phyloP scores from a whole-genome alignment of 2,113 vertebrate species.

The Lampris megalopsis region DNA sequence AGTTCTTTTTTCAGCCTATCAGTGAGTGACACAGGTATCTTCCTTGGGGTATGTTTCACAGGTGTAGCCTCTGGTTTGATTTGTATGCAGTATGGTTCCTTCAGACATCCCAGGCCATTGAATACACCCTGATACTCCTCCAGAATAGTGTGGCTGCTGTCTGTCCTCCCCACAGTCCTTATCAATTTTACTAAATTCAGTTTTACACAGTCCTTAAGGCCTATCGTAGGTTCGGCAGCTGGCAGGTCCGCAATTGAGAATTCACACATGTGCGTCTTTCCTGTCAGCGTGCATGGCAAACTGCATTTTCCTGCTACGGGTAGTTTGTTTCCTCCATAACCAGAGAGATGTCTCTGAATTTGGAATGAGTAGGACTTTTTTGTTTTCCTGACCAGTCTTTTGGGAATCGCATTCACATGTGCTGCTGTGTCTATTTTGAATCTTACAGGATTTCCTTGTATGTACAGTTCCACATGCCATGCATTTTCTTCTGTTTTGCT shows the following conservation, averaged over 20 bases:
- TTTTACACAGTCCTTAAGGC: conserved; percentile 8
- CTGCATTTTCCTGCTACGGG: not conserved
- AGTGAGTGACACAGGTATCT: not conserved
- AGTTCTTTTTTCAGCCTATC: too few species aligned
- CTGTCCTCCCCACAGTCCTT: not conserved
- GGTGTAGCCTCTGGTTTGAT: conserved; percentile 1
- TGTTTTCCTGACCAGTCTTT: conserved; percentile 3
- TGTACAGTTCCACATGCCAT: not conserved
- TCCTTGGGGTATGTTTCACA: not conserved
- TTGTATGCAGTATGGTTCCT: not conserved
- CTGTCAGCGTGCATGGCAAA: not conserved
- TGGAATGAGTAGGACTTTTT: not conserved
- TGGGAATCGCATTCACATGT: not conserved
- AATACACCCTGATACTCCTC: conserved; percentile 1
- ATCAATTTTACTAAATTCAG: not conserved
- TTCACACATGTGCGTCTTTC: conserved; percentile 4
- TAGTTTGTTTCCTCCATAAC: conserved; percentile 5
- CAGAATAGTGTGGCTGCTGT: not conserved
- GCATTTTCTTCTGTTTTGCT: conserved; percentile 1
- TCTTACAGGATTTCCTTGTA: not conserved
- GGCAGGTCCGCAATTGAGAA: not conserved
- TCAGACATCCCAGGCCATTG: conserved; percentile 4
- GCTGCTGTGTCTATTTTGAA: conserved; percentile 2
- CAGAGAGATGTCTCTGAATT: not conserved
- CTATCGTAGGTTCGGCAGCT: not conserved